phyloP scores from a whole-genome alignment of 1,140 invertebrate species.

The Sinella curviseta region DNA sequence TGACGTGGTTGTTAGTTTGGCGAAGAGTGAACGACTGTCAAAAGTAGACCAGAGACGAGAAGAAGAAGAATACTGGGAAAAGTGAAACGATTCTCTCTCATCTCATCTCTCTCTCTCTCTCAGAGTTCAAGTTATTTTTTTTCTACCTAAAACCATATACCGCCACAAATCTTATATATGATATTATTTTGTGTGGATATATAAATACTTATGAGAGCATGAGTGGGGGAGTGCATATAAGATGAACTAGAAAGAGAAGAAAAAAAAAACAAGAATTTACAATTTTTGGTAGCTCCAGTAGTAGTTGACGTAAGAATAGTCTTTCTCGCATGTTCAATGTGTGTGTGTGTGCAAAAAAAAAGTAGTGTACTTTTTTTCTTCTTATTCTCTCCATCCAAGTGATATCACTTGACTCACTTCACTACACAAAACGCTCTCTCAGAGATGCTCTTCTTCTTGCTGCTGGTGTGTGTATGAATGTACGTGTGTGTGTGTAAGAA shows the following conservation, averaged over 20 bases:
- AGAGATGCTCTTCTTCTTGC: background rate
- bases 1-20: background rate
- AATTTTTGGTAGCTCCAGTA: background rate
- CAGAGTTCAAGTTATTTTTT: background rate
- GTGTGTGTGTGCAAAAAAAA: no score
- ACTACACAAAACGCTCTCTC: no score
- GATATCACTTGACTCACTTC: background rate
- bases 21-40: background rate
- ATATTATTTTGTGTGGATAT: no score
- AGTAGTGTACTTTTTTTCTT: background rate
- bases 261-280: background rate
- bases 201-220: no score
- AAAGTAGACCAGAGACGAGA: background rate
- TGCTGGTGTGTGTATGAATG: no score
- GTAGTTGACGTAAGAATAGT: background rate
- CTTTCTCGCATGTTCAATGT: background rate
- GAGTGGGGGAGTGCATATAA: no score
- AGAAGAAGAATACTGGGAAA: background rate
- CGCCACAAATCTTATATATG: no score
- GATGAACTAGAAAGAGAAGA: no score
- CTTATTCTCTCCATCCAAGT: background rate
- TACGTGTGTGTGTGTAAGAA: no score
- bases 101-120: background rate
- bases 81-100: no score
- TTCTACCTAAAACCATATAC: background rate